phyloP scores from a whole-genome alignment of 1,140 invertebrate species.

The Lucilia sericata region DNA sequence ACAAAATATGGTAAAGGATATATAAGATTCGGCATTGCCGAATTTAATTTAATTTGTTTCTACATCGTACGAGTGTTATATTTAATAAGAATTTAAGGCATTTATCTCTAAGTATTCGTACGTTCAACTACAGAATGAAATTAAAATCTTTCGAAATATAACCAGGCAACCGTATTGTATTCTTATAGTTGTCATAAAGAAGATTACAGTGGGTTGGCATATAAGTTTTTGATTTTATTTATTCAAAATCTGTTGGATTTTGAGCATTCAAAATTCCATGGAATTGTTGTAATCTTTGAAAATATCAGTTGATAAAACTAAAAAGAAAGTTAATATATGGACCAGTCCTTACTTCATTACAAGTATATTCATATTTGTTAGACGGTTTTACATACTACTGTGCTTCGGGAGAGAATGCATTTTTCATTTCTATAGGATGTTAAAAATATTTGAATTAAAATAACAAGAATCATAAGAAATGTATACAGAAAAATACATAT shows the following conservation, averaged over 20 bases:
- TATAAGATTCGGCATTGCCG: no score
- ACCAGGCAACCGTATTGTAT: neutral
- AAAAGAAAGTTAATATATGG: no score
- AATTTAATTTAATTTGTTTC: no score
- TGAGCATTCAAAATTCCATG: no score
- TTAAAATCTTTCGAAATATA: constrained; percentile 16
- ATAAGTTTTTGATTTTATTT: no score
- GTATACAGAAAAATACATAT: neutral
- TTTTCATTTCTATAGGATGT: neutral
- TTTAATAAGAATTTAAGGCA: neutral
- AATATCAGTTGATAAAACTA: no score
- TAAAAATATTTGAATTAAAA: neutral
- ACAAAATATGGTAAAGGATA: no score
- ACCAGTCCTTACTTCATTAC: no score
- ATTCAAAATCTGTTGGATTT: no score
- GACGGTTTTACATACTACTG: no score
- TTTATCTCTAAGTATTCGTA: neutral
- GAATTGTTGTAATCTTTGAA: no score
- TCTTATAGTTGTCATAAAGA: neutral
- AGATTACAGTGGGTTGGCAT: neutral
- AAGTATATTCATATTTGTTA: no score
- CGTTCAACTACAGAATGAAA: neutral
- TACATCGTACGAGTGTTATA: neutral
- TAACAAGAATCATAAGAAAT: neutral
- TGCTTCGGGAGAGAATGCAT: neutral